Percentiles rank a stretch among this genome's conserved stretches.
Evolutionary conservation across 2,113 vertebrate species (phyloP).

Genomic region (Geococcyx californianus): DNA sequence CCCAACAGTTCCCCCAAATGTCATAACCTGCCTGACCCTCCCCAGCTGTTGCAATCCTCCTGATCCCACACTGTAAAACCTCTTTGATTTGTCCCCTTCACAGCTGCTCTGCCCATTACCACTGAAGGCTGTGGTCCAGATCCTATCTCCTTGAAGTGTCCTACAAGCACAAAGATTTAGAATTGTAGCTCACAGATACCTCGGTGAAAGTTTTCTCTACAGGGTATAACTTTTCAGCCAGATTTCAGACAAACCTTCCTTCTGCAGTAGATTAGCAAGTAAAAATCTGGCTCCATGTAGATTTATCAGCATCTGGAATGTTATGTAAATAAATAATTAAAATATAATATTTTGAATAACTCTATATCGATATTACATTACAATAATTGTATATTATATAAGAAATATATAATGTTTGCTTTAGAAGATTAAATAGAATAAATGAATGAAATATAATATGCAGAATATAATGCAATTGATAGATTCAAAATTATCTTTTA

Average conservation of each 20-base stretch:
- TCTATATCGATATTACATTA: neutral
- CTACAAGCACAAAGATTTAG: constrained; percentile 8
- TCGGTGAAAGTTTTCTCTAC: neutral
- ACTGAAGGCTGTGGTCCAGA: constrained; percentile 44
- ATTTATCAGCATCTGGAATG: neutral
- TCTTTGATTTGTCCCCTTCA: constrained; percentile 58
- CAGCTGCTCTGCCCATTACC: constrained; percentile 53
- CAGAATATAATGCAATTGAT: neutral
- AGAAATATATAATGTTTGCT: neutral
- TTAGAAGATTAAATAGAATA: neutral
- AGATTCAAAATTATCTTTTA: neutral
- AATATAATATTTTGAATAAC: neutral
- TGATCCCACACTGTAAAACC: constrained; percentile 53
- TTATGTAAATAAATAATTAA: neutral
- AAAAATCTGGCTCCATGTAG: neutral
- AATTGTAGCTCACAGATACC: neutral
- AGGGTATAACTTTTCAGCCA: neutral
- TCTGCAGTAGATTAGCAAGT: neutral
- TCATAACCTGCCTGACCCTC: constrained; percentile 43
- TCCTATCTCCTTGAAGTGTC: constrained; percentile 54
- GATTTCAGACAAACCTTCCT: neutral
- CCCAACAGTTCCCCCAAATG: constrained; percentile 45
- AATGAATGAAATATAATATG: neutral
- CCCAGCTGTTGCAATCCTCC: constrained; percentile 63
- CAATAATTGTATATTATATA: neutral